These are phyloP conservation scores for Steatocranus sp. DNA, from an alignment of 2,797 vertebrate species.

Conservation along the genomic window DNA sequence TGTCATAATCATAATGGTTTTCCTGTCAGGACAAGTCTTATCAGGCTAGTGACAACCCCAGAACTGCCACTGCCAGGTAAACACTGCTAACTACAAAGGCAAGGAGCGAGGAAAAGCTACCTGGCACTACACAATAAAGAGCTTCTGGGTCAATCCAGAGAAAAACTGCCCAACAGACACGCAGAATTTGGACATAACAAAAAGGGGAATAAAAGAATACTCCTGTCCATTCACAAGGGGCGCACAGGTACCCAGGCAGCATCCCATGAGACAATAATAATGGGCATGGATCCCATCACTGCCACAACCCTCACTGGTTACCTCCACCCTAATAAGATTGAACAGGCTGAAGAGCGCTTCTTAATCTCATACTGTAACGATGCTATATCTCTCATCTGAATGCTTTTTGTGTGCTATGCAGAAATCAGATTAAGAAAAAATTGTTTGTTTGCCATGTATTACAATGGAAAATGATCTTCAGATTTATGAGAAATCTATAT, in stretches of 20 bases:
- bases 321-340: constrained; percentile 20
- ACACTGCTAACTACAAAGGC: constrained; percentile 33
- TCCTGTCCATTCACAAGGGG: constrained; percentile 12
- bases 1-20: constrained; percentile 62
- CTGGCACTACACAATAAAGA: constrained; percentile 18
- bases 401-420: background rate
- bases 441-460: constrained; percentile 24
- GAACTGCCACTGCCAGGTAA: constrained; percentile 54
- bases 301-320: constrained; percentile 32
- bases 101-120: constrained; percentile 12
- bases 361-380: background rate
- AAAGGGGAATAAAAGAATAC: constrained; percentile 40
- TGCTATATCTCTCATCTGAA: background rate
- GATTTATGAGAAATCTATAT: constrained; percentile 32
- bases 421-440: constrained; percentile 18
- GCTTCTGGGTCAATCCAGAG: constrained; percentile 42
- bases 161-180: constrained; percentile 34
- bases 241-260: constrained; percentile 13
- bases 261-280: constrained; percentile 27
- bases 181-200: constrained; percentile 35
- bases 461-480: constrained; percentile 24
- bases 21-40: constrained; percentile 57
- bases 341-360: constrained; percentile 3
- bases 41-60: constrained; percentile 43
- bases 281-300: constrained; percentile 22